A percentile compares a stretch with the other conserved stretches of the same genome.
Evolutionary conservation across 2,113 vertebrate species (phyloP).

Genomic region (Panurus biarmicus): DNA sequence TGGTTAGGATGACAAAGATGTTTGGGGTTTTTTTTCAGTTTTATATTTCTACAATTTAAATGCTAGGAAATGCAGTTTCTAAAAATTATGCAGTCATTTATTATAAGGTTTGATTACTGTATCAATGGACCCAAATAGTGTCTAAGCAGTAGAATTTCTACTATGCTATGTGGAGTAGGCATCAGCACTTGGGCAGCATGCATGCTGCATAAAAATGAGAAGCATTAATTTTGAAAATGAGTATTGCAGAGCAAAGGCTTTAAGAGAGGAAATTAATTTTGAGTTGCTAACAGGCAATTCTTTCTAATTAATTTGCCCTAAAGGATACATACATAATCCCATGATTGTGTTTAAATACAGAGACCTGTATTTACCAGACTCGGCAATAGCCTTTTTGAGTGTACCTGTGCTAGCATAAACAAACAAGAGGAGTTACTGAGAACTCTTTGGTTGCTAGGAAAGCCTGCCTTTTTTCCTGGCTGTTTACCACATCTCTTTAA

Average conservation of each 20-base stretch:
- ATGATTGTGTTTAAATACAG: not conserved
- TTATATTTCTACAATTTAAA: not conserved
- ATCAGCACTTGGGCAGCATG: not conserved
- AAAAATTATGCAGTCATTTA: not conserved
- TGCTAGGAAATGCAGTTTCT: not conserved
- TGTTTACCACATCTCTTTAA: not conserved
- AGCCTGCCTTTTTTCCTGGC: not conserved
- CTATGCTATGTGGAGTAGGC: not conserved
- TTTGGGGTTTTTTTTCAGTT: not conserved
- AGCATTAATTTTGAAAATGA: not conserved
- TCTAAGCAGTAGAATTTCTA: not conserved
- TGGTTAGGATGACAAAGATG: not conserved
- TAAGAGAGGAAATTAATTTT: conserved; percentile 30
- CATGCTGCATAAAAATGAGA: not conserved
- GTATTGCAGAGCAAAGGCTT: not conserved
- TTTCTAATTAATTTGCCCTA: not conserved
- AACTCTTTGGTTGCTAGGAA: not conserved
- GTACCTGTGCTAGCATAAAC: not conserved
- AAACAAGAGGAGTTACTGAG: not conserved
- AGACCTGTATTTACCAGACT: not conserved
- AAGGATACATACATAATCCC: not conserved
- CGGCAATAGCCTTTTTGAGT: not conserved
- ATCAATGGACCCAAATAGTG: not conserved
- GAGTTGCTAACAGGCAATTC: not conserved
- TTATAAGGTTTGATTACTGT: not conserved